Base-by-base conservation (phyloP, 2,113 vertebrate genomes). In the Gambusia holbrooki region DNA sequence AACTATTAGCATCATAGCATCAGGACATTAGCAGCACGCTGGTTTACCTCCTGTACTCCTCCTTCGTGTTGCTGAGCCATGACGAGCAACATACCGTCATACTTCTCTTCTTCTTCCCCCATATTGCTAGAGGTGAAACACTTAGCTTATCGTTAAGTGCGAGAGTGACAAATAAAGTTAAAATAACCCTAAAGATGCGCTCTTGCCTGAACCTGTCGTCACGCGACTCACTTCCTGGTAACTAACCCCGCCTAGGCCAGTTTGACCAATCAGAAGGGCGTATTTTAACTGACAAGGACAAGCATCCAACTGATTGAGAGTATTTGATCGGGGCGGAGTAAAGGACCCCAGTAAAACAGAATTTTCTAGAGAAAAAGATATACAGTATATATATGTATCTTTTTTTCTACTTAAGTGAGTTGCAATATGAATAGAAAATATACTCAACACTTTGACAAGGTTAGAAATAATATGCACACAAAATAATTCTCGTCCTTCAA, bases 11-110 rank as follows among this genome's bases (percentile, higher is more conserved):
- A 80, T 45, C 67, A 64, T 83, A 79, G 15, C 33, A 71, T 71
- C 82, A 83, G 17, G 74, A 77, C 28, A 73, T 71, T 82, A 83
- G 17, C 76, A 77, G 28, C 29, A 64, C 35, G 69, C 4, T 65
- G 1, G 62, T 7, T 93, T 94, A 98, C 97, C 96, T 98, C 96
- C 65, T 96, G 96, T 72, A 99, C 95, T 11, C 97, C 97, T 66
- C 97, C 97, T 90, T 98, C 97, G 73, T 99, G 97, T 84, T 99
- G 97, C 76, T 99, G 97, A 30, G 97, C 97, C 96, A 99, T 97
- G 51, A 96, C 96, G 27, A 99, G 94, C 84, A 99, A 77, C 95
- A 99, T 98, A 35, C 95, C 96, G 27, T 99, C 97, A 84, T 96
- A 99, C 1, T 96, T 96, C 0, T 97, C 96, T 71, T 99, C 96